phyloP scores from a whole-genome alignment of 2,797 vertebrate genomes.

The Bufotes viridis region DNA sequence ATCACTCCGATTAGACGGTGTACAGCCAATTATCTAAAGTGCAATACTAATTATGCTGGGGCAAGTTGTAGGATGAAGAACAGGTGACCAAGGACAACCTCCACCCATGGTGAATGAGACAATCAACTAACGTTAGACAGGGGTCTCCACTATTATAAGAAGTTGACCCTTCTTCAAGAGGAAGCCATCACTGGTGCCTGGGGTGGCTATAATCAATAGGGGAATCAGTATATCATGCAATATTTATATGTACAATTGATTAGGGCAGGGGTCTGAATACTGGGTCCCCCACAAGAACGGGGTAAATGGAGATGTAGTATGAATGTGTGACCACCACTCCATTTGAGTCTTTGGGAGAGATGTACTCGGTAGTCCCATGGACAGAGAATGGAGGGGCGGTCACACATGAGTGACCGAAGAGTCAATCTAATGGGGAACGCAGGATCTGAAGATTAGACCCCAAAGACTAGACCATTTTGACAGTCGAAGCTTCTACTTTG shows the following conservation, averaged over 20 bases:
- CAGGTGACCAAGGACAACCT: not conserved
- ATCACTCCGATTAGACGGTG: not conserved
- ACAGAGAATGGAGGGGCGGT: too few relatives aligned
- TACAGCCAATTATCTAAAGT: constrained; percentile 30
- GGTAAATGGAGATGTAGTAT: too few relatives aligned
- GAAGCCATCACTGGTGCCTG: not conserved
- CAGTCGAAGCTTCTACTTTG: not conserved
- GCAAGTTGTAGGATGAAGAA: not conserved
- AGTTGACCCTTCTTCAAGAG: not conserved
- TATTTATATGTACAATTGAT: not conserved
- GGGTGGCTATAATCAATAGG: not conserved
- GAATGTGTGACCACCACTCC: too few relatives aligned
- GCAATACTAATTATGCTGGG: not conserved
- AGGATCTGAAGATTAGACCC: too few relatives aligned
- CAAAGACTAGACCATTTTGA: not conserved
- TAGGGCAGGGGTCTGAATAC: too few relatives aligned
- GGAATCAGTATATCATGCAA: not conserved
- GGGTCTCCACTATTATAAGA: not conserved
- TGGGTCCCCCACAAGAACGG: too few relatives aligned
- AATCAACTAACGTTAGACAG: not conserved
- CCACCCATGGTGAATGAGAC: not conserved
- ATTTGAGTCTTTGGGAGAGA: too few relatives aligned
- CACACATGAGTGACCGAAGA: too few relatives aligned
- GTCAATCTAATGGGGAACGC: too few relatives aligned
- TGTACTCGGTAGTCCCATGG: too few relatives aligned